Evolutionary conservation across 2,888 invertebrate species (phyloP).

Genomic region (Caenorhabditis afra): DNA sequence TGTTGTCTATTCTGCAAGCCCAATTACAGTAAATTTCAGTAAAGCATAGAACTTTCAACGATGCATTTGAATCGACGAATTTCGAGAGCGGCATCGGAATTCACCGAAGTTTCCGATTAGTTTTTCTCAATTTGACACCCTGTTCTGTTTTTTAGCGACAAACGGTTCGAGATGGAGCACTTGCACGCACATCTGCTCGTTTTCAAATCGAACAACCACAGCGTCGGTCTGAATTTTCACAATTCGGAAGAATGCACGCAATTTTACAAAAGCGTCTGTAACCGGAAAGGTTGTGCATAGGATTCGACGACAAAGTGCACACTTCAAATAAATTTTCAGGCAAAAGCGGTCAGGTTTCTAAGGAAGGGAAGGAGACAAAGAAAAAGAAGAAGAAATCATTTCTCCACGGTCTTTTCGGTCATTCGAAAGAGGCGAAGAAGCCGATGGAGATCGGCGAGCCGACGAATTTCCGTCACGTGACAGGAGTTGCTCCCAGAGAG

Average conservation of each 20-base stretch:
- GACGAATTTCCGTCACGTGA: constrained; percentile 42
- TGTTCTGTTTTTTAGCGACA: constrained; percentile 40
- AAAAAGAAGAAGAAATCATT: constrained; percentile 26
- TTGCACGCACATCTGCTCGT: constrained; percentile 28
- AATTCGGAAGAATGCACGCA: constrained; percentile 35
- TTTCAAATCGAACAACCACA: constrained; percentile 11
- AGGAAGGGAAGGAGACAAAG: constrained; percentile 15
- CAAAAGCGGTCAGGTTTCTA: constrained; percentile 2
- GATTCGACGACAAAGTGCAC: not conserved
- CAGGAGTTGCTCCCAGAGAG: not conserved
- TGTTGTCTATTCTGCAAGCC: too few species aligned
- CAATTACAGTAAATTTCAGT: too few species aligned
- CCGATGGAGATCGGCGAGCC: constrained; percentile 32
- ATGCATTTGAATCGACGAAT: too few species aligned
- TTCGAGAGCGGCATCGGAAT: too few species aligned
- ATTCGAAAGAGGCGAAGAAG: constrained; percentile 29
- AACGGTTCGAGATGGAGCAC: constrained; percentile 33
- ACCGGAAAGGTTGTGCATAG: constrained; percentile 6
- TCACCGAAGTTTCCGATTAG: too few species aligned
- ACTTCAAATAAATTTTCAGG: constrained; percentile 7
- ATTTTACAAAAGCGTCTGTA: constrained; percentile 40
- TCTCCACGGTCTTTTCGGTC: constrained; percentile 12
- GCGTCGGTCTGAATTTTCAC: constrained; percentile 38
- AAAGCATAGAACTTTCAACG: too few species aligned
- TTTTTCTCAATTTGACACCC: too few species aligned